phyloP scores from a whole-genome alignment of 2,797 vertebrate genomes.

The Euphonia xanthogaster region DNA sequence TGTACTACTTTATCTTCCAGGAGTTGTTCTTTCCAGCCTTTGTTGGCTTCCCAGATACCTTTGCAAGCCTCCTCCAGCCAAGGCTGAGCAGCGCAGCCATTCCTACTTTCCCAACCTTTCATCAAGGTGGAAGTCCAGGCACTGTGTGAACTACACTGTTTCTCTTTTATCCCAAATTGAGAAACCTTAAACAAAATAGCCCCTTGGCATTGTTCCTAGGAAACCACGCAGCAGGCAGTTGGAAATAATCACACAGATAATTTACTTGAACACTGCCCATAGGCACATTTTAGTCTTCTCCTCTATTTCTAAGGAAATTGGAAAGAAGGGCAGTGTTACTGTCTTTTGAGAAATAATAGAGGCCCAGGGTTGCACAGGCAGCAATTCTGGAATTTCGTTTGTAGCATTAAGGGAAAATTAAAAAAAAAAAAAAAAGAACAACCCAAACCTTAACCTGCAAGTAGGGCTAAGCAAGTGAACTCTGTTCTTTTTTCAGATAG shows the following conservation, averaged over 20 bases:
- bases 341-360: constrained; percentile 24
- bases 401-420: neutral
- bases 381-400: constrained; percentile 16
- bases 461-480: neutral
- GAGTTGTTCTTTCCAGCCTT: neutral
- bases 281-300: constrained; percentile 21
- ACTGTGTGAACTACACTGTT: neutral
- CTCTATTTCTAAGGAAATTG: constrained; percentile 39
- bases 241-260: constrained; percentile 55
- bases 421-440: neutral
- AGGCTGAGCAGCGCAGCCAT: neutral
- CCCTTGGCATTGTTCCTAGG: constrained; percentile 49
- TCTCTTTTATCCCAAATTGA: constrained; percentile 12
- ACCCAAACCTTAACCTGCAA: neutral
- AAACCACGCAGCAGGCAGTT: constrained; percentile 39
- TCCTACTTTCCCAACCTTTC: neutral
- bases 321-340: neutral
- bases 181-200: constrained; percentile 43
- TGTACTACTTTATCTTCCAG: neutral
- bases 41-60: neutral
- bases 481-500: neutral
- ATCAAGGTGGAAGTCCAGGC: neutral
- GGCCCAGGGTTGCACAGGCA: neutral
- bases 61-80: neutral
- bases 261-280: constrained; percentile 13